Conservation (phyloP, 2,888 invertebrate genomes). For the Drosophila formosana region DNA sequence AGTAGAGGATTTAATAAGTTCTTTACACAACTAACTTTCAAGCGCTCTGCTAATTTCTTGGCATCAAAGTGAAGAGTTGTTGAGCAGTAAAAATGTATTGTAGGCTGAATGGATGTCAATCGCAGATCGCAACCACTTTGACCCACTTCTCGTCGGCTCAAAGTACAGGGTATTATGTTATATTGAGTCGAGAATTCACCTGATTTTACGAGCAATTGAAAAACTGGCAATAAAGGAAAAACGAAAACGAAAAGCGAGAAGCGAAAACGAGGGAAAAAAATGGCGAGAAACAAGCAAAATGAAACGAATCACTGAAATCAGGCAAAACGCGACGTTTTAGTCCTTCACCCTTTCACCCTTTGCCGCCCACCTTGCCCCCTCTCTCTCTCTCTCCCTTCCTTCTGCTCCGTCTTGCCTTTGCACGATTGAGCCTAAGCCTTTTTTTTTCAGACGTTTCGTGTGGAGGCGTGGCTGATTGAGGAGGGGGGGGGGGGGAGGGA, state of each 20-base stretch:
- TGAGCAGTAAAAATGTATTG: neutral
- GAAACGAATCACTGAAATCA: slow-evolving; percentile 30
- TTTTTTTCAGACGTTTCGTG: slow-evolving; percentile 21
- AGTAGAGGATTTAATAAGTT: too few species aligned
- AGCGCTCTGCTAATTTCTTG: too few species aligned
- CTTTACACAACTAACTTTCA: too few species aligned
- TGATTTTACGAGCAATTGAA: slow-evolving; percentile 27
- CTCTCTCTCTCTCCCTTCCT: too few species aligned
- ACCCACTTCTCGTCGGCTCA: neutral
- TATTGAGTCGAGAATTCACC: slow-evolving; percentile 3
- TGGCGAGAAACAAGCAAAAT: slow-evolving; percentile 7
- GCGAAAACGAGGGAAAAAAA: slow-evolving; percentile 4
- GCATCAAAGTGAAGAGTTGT: neutral
- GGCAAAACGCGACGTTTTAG: slow-evolving; percentile 11
- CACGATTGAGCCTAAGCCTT: slow-evolving; percentile 44
- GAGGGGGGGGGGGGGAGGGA: neutral
- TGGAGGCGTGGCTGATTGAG: neutral
- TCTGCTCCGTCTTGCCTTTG: slow-evolving; percentile 1
- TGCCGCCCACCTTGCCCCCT: neutral
- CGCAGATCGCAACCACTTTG: neutral
- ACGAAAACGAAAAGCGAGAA: neutral
- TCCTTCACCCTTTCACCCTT: slow-evolving; percentile 8
- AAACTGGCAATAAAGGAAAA: neutral
- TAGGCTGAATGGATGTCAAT: neutral
- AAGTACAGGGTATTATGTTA: neutral